Conservation (phyloP, 2,888 invertebrate species). For the Eumerus sabulonum region DNA sequence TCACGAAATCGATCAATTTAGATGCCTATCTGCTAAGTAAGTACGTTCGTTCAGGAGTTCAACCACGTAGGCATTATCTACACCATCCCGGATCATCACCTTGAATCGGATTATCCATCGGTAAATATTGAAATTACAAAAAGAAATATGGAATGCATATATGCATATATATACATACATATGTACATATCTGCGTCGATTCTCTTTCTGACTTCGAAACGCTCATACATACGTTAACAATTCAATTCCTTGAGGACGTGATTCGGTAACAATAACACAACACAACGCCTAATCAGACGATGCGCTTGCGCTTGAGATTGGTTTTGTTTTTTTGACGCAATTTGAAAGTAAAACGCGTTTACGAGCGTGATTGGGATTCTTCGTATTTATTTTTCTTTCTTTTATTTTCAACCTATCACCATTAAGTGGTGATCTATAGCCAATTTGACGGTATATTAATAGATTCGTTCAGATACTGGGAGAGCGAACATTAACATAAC, state of each 20-base stretch:
- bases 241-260: constrained; percentile 30
- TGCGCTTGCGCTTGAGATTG: constrained; percentile 2
- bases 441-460: constrained; percentile 4
- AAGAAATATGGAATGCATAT: constrained; percentile 7
- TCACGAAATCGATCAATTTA: background rate
- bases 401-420: background rate
- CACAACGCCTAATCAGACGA: constrained; percentile 1
- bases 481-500: constrained; percentile 31
- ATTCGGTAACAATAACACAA: constrained; percentile 10
- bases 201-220: constrained; percentile 11
- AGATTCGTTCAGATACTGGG: background rate
- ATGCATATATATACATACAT: too few species aligned
- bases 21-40: background rate
- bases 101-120: background rate
- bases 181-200: background rate
- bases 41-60: background rate
- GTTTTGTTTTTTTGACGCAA: constrained; percentile 13
- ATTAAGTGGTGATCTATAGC: constrained; percentile 2
- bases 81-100: background rate
- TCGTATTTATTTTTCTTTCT: background rate
- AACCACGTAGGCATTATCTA: constrained; percentile 3
- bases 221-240: constrained; percentile 20
- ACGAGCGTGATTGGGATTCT: background rate
- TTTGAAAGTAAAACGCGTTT: constrained; percentile 26
- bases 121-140: too few species aligned